These are phyloP conservation scores for Chrysopilus asiliformis DNA, from an alignment of 2,888 invertebrate genomes.

Conservation along the genomic window DNA sequence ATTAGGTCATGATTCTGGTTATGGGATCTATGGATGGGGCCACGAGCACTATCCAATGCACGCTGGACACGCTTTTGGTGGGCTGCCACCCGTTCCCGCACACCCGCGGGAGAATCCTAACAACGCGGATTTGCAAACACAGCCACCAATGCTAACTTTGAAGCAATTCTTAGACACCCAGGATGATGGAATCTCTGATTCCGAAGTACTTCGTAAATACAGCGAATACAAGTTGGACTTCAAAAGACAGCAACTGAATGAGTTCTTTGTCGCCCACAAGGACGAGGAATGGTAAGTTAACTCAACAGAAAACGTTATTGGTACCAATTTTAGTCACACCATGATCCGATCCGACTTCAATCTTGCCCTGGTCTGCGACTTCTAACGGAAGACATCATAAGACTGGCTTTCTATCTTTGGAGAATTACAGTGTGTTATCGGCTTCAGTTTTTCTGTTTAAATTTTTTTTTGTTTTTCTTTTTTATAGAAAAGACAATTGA, in stretches of 20 bases:
- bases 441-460: too few relatives aligned
- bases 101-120: slow-evolving; percentile 20
- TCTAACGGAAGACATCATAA: too few relatives aligned
- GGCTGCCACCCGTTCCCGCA: slow-evolving; percentile 15
- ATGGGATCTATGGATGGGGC: slow-evolving; percentile 34
- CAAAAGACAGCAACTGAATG: slow-evolving; percentile 88
- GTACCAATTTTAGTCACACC: too few relatives aligned
- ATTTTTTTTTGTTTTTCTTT: too few relatives aligned
- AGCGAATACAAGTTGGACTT: slow-evolving; percentile 98
- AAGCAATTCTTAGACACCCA: slow-evolving; percentile 93
- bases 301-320: too few relatives aligned
- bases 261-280: slow-evolving; percentile 97
- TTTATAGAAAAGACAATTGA: too few relatives aligned
- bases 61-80: slow-evolving; percentile 26
- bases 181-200: slow-evolving; percentile 95
- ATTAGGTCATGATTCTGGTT: slow-evolving; percentile 30
- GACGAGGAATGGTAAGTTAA: slow-evolving; percentile 98
- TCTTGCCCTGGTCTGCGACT: too few relatives aligned
- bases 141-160: slow-evolving; percentile 92
- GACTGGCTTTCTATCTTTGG: too few relatives aligned
- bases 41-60: slow-evolving; percentile 31
- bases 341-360: too few relatives aligned
- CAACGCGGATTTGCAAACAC: slow-evolving; percentile 46
- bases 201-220: slow-evolving; percentile 91
- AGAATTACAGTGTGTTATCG: too few relatives aligned